phyloP scores from a whole-genome alignment of 2,797 vertebrate species.

The Austrolebias charrua region DNA sequence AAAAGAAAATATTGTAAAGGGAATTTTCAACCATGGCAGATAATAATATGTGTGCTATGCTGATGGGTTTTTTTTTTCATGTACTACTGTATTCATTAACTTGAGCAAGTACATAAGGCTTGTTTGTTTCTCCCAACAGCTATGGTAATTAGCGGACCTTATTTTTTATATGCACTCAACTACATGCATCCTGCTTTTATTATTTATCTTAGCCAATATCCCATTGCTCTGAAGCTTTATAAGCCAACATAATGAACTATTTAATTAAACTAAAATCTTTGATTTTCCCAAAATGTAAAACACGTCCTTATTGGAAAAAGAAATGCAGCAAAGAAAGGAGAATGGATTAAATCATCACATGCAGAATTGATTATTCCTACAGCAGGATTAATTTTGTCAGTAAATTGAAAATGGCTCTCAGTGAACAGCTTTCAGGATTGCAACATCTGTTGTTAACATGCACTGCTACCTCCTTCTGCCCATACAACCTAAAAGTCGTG shows the following conservation, averaged over 20 bases:
- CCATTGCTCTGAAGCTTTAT: background rate
- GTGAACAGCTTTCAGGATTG: no score
- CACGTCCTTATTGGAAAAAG: background rate
- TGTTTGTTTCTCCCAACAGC: background rate
- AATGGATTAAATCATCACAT: background rate
- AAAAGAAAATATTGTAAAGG: slow-evolving; percentile 17
- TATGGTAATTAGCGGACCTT: background rate
- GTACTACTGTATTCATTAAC: no score
- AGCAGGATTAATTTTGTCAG: background rate
- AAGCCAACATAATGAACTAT: background rate
- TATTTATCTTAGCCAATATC: background rate
- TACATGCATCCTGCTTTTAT: no score
- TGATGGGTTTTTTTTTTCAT: slow-evolving; percentile 13
- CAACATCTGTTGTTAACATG: no score
- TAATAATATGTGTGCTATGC: slow-evolving; percentile 6
- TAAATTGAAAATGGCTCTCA: background rate
- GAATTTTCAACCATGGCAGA: slow-evolving; percentile 10
- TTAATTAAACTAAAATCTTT: background rate
- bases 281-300: background rate
- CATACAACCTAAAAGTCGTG: background rate
- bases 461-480: background rate
- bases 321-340: background rate
- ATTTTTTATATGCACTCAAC: background rate
- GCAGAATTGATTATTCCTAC: background rate
- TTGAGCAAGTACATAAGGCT: slow-evolving; percentile 5